Evolutionary conservation across 2,888 invertebrate genomes (phyloP).

Genomic region (Caenorhabditis zanzibari): DNA sequence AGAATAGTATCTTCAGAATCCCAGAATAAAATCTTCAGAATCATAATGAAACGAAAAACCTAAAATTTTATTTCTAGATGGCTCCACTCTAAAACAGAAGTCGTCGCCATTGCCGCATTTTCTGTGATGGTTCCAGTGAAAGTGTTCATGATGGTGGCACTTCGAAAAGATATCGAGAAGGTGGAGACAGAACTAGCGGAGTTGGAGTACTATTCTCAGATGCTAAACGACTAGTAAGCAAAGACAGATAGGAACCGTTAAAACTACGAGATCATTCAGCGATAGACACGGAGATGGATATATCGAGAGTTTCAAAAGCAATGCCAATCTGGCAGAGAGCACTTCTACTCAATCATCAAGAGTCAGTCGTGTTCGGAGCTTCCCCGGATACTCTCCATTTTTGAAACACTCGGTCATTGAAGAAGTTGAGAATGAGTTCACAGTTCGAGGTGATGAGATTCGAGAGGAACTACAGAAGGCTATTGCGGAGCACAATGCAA

Average conservation of each 20-base stretch:
- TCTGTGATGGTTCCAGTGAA: slow-evolving; percentile 54
- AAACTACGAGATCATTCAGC: slow-evolving; percentile 18
- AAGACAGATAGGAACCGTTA: too few species aligned
- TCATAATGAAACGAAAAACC: too few species aligned
- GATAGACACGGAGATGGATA: slow-evolving; percentile 63
- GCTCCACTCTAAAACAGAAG: slow-evolving; percentile 57
- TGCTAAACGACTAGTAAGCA: slow-evolving; percentile 54
- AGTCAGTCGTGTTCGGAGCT: slow-evolving; percentile 41
- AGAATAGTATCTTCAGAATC: neutral
- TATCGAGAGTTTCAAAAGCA: slow-evolving; percentile 58
- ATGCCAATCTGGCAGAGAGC: slow-evolving; percentile 34
- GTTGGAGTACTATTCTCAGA: slow-evolving; percentile 45
- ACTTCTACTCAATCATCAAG: slow-evolving; percentile 46
- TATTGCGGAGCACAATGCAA: slow-evolving; percentile 53
- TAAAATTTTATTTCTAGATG: too few species aligned
- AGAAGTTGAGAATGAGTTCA: slow-evolving; percentile 65
- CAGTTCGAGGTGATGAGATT: slow-evolving; percentile 61
- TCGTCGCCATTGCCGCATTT: slow-evolving; percentile 44
- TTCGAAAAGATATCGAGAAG: slow-evolving; percentile 61
- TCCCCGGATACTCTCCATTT: slow-evolving; percentile 59
- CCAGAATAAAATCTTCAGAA: too few species aligned
- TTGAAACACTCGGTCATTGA: slow-evolving; percentile 59
- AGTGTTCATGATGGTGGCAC: slow-evolving; percentile 45
- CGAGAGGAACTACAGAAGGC: slow-evolving; percentile 54
- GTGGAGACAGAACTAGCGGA: slow-evolving; percentile 49